Base-by-base conservation (phyloP, 2,888 invertebrate species). In the Orthosia cruda region DNA sequence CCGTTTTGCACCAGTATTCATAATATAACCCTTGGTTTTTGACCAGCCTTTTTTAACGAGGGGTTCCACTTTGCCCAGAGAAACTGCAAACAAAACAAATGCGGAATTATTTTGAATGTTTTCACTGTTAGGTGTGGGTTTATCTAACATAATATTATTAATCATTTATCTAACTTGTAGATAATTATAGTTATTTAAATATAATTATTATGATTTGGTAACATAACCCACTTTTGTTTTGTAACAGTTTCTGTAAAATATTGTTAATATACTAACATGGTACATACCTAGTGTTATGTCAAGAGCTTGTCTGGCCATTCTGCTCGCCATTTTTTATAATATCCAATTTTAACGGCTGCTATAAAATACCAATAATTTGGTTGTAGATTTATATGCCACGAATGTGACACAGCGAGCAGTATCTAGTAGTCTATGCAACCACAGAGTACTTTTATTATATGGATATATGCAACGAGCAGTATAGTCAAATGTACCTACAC, bases 31-130 rank as follows among this genome's bases (percentile, higher is more conserved):
- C 89, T 95, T 96, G 52, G 94, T 79, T 12, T 80, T 71, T 40
- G 26, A 58, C 96, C 96, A 96, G 58, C 89, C 69, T 80, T 88
- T 93, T 75, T 90, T 78, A 70, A 96, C 83, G n/a, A 87, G 83
- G 47, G 95, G 96, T 52, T 90, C 89, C 69, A 91, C 83, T 83
- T 81, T 93, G 84, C 88, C 91, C 89, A 96, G 76, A 92, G 96
- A 96, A 94, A 94, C 96, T 96, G 96, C 84, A 90, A 92, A 91
- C 90, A 93, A 94, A 94, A 93, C 93, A 94, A 93, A 93, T 79
- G 89, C 84, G 85, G 87, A 83, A 52, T 73, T 79, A 83, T 66
- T 71, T 66, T 55, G 12, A 71, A 47, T 61, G 16, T 20, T 49
- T 63, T 68, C n/a, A 52, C 18, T 45, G 49, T 40, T 4, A 57